Base-by-base conservation (phyloP, 2,888 invertebrate species). In the Pocota personata region DNA sequence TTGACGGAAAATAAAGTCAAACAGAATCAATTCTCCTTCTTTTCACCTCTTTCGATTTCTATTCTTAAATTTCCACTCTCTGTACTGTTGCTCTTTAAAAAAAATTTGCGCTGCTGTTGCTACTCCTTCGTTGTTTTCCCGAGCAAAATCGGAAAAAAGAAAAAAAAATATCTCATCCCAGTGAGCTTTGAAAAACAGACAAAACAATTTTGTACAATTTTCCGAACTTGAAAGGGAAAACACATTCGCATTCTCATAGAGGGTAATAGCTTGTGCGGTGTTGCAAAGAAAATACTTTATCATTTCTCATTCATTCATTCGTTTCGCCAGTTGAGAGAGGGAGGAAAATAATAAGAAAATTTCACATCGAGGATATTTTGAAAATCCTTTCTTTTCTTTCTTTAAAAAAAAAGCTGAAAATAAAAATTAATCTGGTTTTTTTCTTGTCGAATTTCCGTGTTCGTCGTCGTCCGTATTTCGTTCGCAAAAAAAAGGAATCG, bases 141-240 rank as follows among this genome's bases (percentile, higher is more conserved):
- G 21, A 12, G 7, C 16, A 50, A n/a, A 30, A 64, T 10, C 10
- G 0, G 16, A 35, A 5, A 5, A 7, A 62, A 48, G 27, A 10
- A 14, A 24, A 57, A 35, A 19, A 46, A 75, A 57, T 58, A 14
- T 24, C 83, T 37, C 73, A 73, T 66, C 77, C 4, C 21, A 82
- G 83, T 73, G 67, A 79, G 83, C 83, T 83, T 83, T 83, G 73
- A 37, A 60, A 66, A 21, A 40, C 10, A 12, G 12, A 21, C 2
- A 55, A 40, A 19, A 52, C 43, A 43, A 52, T 24, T n/a, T 19
- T n/a, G 43, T 35, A 48, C 37, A 77, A 57, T 78, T 78, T 73
- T 83, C 67, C 67, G 55, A 83, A 83, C 82, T 76, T 77, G 76
- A 77, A 82, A 82, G 77, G 82, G 69, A 82, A 82, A 82, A 73